These are phyloP conservation scores for Lamprologus ornatipinnis DNA, from an alignment of 2,113 vertebrate species.

Conservation along the genomic window DNA sequence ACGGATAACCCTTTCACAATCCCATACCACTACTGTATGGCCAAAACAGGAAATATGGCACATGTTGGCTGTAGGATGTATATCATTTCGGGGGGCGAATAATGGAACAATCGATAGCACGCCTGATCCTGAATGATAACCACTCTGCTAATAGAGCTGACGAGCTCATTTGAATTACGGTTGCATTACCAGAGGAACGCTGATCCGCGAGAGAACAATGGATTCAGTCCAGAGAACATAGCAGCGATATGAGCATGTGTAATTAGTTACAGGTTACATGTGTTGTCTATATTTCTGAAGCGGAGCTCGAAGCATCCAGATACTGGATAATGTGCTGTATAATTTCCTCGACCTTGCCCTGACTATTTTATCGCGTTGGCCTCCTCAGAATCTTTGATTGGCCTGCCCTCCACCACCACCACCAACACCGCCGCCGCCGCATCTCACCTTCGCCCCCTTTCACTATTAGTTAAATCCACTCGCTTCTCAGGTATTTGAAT, in stretches of 20 bases:
- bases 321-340: constrained; percentile 35
- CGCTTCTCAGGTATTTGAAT: constrained; percentile 48
- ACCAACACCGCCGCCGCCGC: neutral
- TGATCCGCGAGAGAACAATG: constrained; percentile 37
- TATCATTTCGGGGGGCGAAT: constrained; percentile 21
- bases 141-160: constrained; percentile 31
- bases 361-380: constrained; percentile 26
- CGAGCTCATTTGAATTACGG: constrained; percentile 36
- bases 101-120: constrained; percentile 37
- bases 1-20: constrained; percentile 33
- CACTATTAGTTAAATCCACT: constrained; percentile 20
- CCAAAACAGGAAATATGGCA: constrained; percentile 47
- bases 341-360: constrained; percentile 45
- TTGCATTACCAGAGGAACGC: constrained; percentile 31
- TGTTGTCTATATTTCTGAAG: constrained; percentile 23
- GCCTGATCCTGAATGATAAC: constrained; percentile 29
- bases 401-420: neutral
- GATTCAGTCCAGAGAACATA: neutral
- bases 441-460: constrained; percentile 30
- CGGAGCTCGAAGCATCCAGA: neutral
- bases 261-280: constrained; percentile 31
- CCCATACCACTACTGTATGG: constrained; percentile 36
- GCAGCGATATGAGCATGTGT: neutral
- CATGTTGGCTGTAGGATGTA: constrained; percentile 34
- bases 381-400: constrained; percentile 35